A percentile compares a stretch with the other conserved stretches of the same genome.
These are phyloP conservation scores for Eupsilia transversa DNA, from an alignment of 2,888 invertebrate species.

Conservation along the genomic window DNA sequence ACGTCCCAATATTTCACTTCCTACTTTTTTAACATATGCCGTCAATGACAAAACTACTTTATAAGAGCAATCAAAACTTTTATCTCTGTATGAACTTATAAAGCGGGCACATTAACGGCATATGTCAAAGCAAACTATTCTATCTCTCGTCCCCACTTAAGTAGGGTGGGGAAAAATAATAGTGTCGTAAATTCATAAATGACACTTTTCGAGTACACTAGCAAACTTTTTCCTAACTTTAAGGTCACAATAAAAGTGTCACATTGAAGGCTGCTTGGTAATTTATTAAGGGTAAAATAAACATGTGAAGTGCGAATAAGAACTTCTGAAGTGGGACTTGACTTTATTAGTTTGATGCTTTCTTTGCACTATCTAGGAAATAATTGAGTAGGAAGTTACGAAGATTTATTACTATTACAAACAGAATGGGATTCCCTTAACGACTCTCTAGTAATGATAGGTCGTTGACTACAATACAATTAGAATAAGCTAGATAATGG, in stretches of 20 bases:
- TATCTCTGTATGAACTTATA: slow-evolving; percentile 43
- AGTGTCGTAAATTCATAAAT: slow-evolving; percentile 83
- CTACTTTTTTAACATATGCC: slow-evolving; percentile 44
- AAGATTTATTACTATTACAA: neutral
- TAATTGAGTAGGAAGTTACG: slow-evolving; percentile 27
- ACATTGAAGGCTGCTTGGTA: slow-evolving; percentile 74
- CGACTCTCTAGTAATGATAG: too few species aligned
- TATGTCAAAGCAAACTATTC: slow-evolving; percentile 66
- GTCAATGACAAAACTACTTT: slow-evolving; percentile 49
- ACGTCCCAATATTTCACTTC: slow-evolving; percentile 50
- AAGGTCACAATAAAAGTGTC: slow-evolving; percentile 84
- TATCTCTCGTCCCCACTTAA: slow-evolving; percentile 70
- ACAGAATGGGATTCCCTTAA: neutral
- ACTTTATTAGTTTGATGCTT: slow-evolving; percentile 52
- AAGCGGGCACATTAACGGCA: slow-evolving; percentile 62
- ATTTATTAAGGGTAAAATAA: slow-evolving; percentile 78
- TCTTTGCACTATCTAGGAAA: slow-evolving; percentile 27
- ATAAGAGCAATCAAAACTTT: slow-evolving; percentile 64
- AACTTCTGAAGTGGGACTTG: slow-evolving; percentile 59
- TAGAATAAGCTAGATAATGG: neutral
- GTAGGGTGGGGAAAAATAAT: slow-evolving; percentile 75
- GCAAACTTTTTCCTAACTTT: slow-evolving; percentile 79
- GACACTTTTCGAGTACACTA: slow-evolving; percentile 77
- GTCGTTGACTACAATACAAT: neutral
- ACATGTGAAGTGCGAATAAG: slow-evolving; percentile 67